Base-by-base conservation (phyloP, 2,113 vertebrate genomes). In the Malurus melanocephalus region DNA sequence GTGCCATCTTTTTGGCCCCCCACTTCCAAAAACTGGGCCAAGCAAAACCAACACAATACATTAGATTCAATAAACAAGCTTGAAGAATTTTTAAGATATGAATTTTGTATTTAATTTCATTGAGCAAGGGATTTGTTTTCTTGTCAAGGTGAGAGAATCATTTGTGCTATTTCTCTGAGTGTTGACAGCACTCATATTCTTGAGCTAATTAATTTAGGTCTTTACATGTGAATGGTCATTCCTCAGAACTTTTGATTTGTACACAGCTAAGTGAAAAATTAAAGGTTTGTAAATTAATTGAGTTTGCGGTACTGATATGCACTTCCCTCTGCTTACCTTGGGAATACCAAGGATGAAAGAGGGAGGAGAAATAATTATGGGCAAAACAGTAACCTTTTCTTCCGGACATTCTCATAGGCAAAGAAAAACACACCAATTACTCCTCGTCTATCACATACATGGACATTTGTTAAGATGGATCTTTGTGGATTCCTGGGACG, bases 381-480 rank as follows among this genome's bases (percentile, higher is more conserved):
- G 33, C 40, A 69, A 95, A 93, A 95, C 91, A 96, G 92, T 94
- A 91, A 90, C 79, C 78, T 95, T 93, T 96, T 90, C 81, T 93
- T 61, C 55, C 90, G 87, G 90, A 90, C 73, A 0, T 90, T 93
- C 93, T 95, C 85, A 82, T 62, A 69, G 82, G 64, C 62, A 82
- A 93, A 96, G 88, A 88, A 95, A 80, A 94, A 89, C 86, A 88
- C 56, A 81, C 79, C 87, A 73, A 92, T 83, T 67, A 85, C 87
- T 92, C 89, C 74, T 93, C 87, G 80, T 87, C 78, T 86, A 79
- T 92, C 84, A 53, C 56, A 19, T 95, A 79, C 83, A 92, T 92
- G 85, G 86, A 88, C 90, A 93, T 95, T 96, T 82, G 73, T 96
- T 91, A 92, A 95, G 94, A 92, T 60, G 83, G 86, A 95, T 93